A percentile compares a stretch with the other conserved stretches of the same genome.
Evolutionary conservation across 2,113 vertebrate genomes (phyloP).

Genomic region (Ailuropoda melanoleuca): DNA sequence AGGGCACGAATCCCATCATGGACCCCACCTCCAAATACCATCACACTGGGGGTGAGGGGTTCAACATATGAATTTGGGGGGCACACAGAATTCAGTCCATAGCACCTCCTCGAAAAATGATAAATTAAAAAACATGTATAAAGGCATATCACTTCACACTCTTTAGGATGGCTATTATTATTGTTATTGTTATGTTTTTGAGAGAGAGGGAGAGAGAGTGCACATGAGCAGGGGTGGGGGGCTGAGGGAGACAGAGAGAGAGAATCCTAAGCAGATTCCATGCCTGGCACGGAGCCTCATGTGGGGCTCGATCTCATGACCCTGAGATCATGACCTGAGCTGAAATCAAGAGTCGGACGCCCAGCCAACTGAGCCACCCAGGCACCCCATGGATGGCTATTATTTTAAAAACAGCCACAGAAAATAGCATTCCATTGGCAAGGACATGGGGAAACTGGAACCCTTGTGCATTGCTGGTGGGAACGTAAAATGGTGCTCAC

Average conservation of each 20-base stretch:
- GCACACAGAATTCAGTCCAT: background rate
- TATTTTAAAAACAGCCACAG: background rate
- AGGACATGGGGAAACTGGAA: background rate
- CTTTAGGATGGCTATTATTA: background rate
- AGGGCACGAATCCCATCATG: background rate
- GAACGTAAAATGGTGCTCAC: rapidly evolving
- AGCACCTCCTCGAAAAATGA: background rate
- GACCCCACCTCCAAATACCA: background rate
- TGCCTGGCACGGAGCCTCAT: too few species aligned
- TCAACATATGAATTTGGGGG: background rate
- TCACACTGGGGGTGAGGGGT: background rate
- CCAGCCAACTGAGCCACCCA: too few species aligned
- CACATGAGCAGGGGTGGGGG: background rate
- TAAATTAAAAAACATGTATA: background rate
- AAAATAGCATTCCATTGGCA: rapidly evolving
- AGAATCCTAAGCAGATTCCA: background rate
- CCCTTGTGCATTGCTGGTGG: background rate
- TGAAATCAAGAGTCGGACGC: too few species aligned
- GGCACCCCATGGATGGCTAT: background rate
- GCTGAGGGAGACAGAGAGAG: background rate
- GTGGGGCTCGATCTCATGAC: too few species aligned
- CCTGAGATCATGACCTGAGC: too few species aligned
- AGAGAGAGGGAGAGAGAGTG: background rate
- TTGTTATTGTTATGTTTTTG: background rate
- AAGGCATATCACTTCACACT: background rate